Percentiles rank a stretch among this genome's conserved stretches.
Evolutionary conservation across 2,888 invertebrate genomes (phyloP).

Genomic region (Pseudolycoriella hygida): DNA sequence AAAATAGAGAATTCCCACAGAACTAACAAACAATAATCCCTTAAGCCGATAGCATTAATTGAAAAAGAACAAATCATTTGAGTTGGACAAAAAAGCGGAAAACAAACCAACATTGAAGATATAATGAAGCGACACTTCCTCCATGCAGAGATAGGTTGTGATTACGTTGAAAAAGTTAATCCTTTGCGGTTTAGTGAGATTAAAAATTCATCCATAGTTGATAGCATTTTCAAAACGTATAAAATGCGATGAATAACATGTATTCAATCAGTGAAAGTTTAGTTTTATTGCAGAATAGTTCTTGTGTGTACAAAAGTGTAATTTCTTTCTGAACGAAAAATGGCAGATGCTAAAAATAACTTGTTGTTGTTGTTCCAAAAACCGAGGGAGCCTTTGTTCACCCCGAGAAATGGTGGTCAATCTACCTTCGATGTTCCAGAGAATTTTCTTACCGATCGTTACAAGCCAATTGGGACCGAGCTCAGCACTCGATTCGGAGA

Average conservation of each 20-base stretch:
- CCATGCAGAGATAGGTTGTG: no score
- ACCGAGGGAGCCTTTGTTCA: conserved; percentile 25
- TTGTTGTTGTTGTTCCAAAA: conserved; percentile 21
- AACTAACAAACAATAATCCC: no score
- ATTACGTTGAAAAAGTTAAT: no score
- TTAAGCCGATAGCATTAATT: no score
- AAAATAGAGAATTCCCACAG: no score
- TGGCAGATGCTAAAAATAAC: background rate
- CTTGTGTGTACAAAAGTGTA: background rate
- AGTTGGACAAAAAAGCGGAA: no score
- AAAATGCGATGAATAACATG: no score
- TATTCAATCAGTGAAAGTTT: background rate
- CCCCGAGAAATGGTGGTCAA: conserved; percentile 22
- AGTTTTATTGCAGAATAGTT: background rate
- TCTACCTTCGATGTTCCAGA: conserved; percentile 22
- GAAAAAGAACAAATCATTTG: no score
- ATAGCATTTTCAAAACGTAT: no score
- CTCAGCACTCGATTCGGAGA: conserved; percentile 21
- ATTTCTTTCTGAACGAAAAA: no score
- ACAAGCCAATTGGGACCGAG: conserved; percentile 17
- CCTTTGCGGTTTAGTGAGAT: background rate
- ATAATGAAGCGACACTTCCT: no score
- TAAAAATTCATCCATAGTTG: background rate
- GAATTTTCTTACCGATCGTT: conserved; percentile 21
- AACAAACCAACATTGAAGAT: no score